These are phyloP conservation scores for Dryobotodes eremita DNA, from an alignment of 2,888 invertebrate species.

Conservation along the genomic window DNA sequence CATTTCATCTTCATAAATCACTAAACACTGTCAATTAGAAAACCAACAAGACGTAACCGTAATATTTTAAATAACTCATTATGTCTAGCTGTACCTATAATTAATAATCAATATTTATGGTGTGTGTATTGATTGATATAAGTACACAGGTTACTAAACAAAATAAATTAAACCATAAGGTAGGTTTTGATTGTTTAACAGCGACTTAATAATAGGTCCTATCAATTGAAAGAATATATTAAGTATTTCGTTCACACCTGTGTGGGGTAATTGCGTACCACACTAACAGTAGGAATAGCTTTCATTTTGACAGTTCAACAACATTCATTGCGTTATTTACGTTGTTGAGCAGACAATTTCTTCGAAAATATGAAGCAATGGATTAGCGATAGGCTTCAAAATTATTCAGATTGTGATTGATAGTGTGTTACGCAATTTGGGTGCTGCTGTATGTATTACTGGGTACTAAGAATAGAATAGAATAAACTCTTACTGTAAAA, in stretches of 20 bases:
- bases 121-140: slow-evolving; percentile 48
- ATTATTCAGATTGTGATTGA: no score
- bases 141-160: slow-evolving; percentile 28
- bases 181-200: slow-evolving; percentile 29
- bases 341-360: no score
- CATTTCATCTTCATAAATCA: slow-evolving; percentile 63
- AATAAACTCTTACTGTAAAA: no score
- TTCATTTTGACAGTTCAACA: no score
- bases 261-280: neutral
- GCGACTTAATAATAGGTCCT: slow-evolving; percentile 38
- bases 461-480: neutral
- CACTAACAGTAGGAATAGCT: no score
- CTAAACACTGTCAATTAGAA: slow-evolving; percentile 50
- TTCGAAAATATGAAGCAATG: no score
- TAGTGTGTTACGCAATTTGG: no score
- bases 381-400: no score
- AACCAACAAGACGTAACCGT: slow-evolving; percentile 57
- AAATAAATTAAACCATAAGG: slow-evolving; percentile 51
- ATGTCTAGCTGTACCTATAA: slow-evolving; percentile 57
- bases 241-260: slow-evolving; percentile 28
- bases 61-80: slow-evolving; percentile 67
- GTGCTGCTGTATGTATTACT: neutral
- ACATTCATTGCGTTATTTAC: no score
- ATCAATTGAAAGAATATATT: slow-evolving; percentile 31
- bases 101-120: slow-evolving; percentile 56